Evolutionary conservation across 2,888 invertebrate species (phyloP).

Genomic region (Deladenus siricidicola): DNA sequence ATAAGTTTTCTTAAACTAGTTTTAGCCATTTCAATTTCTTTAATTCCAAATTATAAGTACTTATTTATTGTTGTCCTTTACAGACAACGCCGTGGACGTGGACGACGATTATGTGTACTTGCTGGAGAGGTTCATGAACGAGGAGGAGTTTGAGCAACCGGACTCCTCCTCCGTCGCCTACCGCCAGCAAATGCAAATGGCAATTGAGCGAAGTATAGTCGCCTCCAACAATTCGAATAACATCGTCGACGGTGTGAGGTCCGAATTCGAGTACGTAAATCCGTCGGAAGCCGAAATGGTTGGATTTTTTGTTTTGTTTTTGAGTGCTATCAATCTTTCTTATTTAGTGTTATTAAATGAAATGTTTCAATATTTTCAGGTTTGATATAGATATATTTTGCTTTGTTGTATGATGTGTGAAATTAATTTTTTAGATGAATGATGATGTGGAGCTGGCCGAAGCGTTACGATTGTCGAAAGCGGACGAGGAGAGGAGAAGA

Average conservation of each 20-base stretch:
- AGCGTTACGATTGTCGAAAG: slow-evolving; percentile 16
- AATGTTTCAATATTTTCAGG: too few relatives aligned
- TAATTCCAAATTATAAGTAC: too few relatives aligned
- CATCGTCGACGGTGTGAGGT: too few relatives aligned
- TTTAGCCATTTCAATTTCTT: too few relatives aligned
- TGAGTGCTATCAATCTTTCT: too few relatives aligned
- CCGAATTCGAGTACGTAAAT: too few relatives aligned
- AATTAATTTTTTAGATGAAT: slow-evolving; percentile 5
- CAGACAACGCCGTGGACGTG: slow-evolving; percentile 17
- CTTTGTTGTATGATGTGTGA: slow-evolving; percentile 3
- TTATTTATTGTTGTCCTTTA: not conserved
- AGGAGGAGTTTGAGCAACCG: slow-evolving; percentile 1
- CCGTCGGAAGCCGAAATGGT: too few relatives aligned
- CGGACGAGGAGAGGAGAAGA: slow-evolving; percentile 15
- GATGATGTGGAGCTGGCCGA: slow-evolving; percentile 13
- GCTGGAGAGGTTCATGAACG: slow-evolving; percentile 19
- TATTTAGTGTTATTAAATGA: too few relatives aligned
- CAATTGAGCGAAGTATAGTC: slow-evolving; percentile 18
- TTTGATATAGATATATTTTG: slow-evolving; percentile 1
- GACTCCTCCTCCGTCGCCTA: slow-evolving; percentile 7
- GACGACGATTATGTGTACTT: slow-evolving; percentile 22
- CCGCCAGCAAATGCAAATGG: slow-evolving; percentile 12
- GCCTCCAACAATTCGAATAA: not conserved
- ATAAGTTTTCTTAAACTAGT: too few relatives aligned
- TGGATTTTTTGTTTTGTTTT: too few relatives aligned